Evolutionary conservation across 2,113 vertebrate species (phyloP), one percentile per base, ranked within the genome.

Genomic region (Rhegmatorhina hoffmannsi): DNA sequence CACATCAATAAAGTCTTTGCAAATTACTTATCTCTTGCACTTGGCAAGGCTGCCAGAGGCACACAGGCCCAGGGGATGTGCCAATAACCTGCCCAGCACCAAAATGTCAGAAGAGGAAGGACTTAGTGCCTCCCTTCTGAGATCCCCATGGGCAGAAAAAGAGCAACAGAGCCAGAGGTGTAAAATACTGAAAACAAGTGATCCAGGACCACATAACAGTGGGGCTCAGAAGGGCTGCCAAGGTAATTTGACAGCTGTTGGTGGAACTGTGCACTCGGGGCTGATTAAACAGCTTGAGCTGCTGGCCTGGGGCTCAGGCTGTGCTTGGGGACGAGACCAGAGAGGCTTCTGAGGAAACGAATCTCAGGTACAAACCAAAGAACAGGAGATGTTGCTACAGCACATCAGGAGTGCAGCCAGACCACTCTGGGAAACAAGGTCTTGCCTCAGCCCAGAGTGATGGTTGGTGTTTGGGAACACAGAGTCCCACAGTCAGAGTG

Each of bases 291-390:
- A 91, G 68, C 76, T 62, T 6, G 68, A 62, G 67, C 1, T 53
- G 72, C 91, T 92, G 83, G 46, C 89, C 94, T 77, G 87, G 64
- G 89, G 93, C 93, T 94, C 73, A 11, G 80, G 64, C 80, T 89
- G 72, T 62, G 89, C 63, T 11, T 31, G 63, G 83, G 87, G 80
- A 94, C 0, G 0, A 52, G 79, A 49, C 10, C 0, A 0, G 53
- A 85, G 15, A 73, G 91, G 58, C 72, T 92, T 40, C 72, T 69
- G 86, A 76, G 94, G 53, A n/a, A 90, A 33, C 46, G 46, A 90
- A 91, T 43, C 87, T 74, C 68, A 70, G 89, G 21, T 12, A 29
- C 1, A 2, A n/a, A 9, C 46, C n/a, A 43, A 70, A 80, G 68
- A 90, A 11, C 40, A 86, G 64, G 53, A 62, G 63, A 5, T 46